Conservation (phyloP, 2,888 invertebrate species). For the Catotricha subobsoleta region DNA sequence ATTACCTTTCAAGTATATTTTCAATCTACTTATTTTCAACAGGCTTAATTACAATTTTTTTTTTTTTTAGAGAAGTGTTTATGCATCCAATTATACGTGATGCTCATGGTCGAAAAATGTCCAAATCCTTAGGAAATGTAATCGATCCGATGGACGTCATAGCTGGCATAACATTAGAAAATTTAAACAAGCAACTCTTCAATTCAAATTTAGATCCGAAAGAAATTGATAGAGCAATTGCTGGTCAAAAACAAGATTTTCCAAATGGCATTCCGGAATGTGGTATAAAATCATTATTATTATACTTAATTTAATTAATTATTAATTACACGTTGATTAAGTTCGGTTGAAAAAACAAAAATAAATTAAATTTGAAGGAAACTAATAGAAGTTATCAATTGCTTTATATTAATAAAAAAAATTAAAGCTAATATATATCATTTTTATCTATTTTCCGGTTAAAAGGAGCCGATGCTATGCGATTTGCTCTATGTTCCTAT, state of each 20-base stretch:
- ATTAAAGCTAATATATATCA: too few relatives aligned
- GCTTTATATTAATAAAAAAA: not conserved
- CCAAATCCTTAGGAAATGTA: constrained; percentile 94
- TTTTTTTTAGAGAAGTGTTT: constrained; percentile 66
- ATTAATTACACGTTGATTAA: too few relatives aligned
- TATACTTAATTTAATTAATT: not conserved
- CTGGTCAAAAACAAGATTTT: constrained; percentile 58
- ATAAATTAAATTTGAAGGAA: not conserved
- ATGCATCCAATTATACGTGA: constrained; percentile 96
- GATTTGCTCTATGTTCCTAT: constrained; percentile 78
- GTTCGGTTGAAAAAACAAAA: too few relatives aligned
- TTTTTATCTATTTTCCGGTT: too few relatives aligned
- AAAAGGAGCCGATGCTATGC: constrained; percentile 25
- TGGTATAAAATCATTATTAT: constrained; percentile 49
- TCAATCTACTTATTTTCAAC: too few relatives aligned
- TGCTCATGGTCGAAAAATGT: constrained; percentile 98
- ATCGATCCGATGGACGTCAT: constrained; percentile 96
- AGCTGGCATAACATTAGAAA: constrained; percentile 61
- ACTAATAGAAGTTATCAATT: too few relatives aligned
- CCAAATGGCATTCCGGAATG: constrained; percentile 93
- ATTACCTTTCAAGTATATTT: constrained; percentile 55
- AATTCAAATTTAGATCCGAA: constrained; percentile 72
- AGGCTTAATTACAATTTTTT: constrained; percentile 23
- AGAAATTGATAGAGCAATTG: constrained; percentile 59
- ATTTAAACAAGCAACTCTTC: constrained; percentile 52